Evolutionary conservation across 1,140 invertebrate genomes (phyloP).

Genomic region (Diachasmimorpha longicaudata): DNA sequence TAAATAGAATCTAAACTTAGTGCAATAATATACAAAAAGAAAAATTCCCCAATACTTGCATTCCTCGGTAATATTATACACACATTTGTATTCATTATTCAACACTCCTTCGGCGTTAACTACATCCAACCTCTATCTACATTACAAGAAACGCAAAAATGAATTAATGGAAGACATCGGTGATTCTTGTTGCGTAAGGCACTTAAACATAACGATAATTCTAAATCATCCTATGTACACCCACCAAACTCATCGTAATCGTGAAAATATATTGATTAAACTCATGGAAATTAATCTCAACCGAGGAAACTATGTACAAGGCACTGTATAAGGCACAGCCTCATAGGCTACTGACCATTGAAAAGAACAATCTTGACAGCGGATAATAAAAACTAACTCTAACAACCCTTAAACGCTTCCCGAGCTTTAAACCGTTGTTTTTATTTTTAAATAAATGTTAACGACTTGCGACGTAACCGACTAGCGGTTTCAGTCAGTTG

Average conservation of each 20-base stretch:
- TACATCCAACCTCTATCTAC: not conserved
- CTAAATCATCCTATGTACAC: slow-evolving; percentile 43
- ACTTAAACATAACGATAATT: slow-evolving; percentile 51
- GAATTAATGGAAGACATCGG: slow-evolving; percentile 59
- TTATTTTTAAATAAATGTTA: not conserved
- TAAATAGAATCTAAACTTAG: slow-evolving; percentile 11
- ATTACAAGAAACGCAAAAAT: slow-evolving; percentile 17
- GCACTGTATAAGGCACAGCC: slow-evolving; percentile 58
- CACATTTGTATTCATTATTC: not conserved
- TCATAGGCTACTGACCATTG: slow-evolving; percentile 52
- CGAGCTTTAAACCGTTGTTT: not conserved
- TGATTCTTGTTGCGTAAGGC: slow-evolving; percentile 64
- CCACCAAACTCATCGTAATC: not conserved
- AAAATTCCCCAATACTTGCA: not conserved
- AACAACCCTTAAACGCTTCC: not conserved
- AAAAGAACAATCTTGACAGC: not conserved
- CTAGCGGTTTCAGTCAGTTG: not conserved
- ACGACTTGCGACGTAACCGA: not conserved
- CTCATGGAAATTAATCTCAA: not conserved
- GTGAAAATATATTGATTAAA: not conserved
- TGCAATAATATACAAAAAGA: slow-evolving; percentile 32
- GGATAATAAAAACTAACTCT: not conserved
- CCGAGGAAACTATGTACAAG: slow-evolving; percentile 46
- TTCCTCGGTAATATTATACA: not conserved
- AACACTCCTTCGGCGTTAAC: not conserved